Evolutionary conservation across 35 echinoderm and acorn worm genomes (phyloP).

Genomic region (Ophiothrix spiculata): DNA sequence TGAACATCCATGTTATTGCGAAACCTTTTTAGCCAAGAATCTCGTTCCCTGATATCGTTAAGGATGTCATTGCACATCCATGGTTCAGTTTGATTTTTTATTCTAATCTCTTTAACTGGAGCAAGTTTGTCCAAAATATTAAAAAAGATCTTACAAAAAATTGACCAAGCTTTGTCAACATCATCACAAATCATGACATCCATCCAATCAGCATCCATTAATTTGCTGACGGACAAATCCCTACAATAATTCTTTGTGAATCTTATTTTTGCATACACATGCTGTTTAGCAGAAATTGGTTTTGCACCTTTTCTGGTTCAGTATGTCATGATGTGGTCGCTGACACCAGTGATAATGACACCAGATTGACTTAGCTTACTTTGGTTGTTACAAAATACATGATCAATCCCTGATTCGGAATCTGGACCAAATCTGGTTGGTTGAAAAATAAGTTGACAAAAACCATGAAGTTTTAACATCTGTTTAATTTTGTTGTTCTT

Average conservation of each 20-base stretch:
- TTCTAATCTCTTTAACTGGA: not conserved
- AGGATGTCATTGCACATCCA: slow-evolving; percentile 13
- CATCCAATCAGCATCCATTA: not conserved
- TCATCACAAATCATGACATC: not conserved
- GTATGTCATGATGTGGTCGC: not conserved
- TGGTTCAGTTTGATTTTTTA: slow-evolving; percentile 13
- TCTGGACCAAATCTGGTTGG: not conserved
- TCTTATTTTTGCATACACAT: not conserved
- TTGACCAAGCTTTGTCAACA: not conserved
- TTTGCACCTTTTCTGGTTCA: not conserved
- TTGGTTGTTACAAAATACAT: not conserved
- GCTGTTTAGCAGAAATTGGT: not conserved
- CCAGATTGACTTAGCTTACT: not conserved
- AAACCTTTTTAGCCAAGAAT: not conserved
- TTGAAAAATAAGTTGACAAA: not conserved
- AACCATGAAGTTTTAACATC: not conserved
- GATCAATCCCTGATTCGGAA: not conserved
- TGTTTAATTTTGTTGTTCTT: not conserved
- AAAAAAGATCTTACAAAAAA: not conserved
- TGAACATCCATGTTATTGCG: not conserved
- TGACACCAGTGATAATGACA: not conserved
- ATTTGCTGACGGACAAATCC: not conserved
- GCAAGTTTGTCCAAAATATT: slow-evolving; percentile 1
- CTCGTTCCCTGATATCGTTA: not conserved
- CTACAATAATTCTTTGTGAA: not conserved